Conservation (phyloP, 2,797 vertebrate species). For the Sebastolobus alascanus region DNA sequence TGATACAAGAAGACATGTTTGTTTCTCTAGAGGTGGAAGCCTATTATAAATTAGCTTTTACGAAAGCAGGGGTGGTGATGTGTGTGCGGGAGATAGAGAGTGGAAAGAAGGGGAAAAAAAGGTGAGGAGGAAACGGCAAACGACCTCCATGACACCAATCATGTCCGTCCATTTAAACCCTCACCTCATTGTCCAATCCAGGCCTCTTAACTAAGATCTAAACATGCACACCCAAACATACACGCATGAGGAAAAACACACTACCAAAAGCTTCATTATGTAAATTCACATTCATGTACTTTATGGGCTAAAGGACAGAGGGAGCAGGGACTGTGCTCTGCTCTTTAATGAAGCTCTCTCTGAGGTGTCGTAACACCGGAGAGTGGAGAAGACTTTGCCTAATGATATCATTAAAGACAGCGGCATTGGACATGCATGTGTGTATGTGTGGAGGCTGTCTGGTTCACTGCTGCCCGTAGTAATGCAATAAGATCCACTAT, state of each 20-base stretch:
- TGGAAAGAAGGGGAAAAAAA: not conserved
- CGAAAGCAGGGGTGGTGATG: slow-evolving; percentile 3
- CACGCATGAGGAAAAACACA: slow-evolving; percentile 11
- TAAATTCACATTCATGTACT: slow-evolving; percentile 22
- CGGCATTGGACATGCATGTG: not conserved
- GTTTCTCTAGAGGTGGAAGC: slow-evolving; percentile 7
- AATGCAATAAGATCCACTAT: slow-evolving; percentile 47
- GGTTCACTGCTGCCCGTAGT: not conserved
- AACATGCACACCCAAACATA: not conserved
- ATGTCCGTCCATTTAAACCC: not conserved
- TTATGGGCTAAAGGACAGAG: slow-evolving; percentile 15
- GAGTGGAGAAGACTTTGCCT: slow-evolving; percentile 49
- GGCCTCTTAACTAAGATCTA: slow-evolving; percentile 9
- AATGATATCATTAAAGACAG: slow-evolving; percentile 60
- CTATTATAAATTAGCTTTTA: slow-evolving; percentile 24
- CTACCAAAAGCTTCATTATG: slow-evolving; percentile 30
- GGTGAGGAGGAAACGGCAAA: slow-evolving; percentile 8
- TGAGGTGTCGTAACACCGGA: slow-evolving; percentile 30
- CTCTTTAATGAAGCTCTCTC: slow-evolving; percentile 52
- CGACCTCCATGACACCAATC: slow-evolving; percentile 39
- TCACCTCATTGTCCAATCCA: not conserved
- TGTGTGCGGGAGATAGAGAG: not conserved
- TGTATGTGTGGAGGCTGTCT: slow-evolving; percentile 12
- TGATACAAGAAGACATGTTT: slow-evolving; percentile 5
- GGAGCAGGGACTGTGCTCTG: slow-evolving; percentile 8